These are phyloP conservation scores for Brachypteracias leptosomus DNA, from an alignment of 2,113 vertebrate species.

Conservation along the genomic window DNA sequence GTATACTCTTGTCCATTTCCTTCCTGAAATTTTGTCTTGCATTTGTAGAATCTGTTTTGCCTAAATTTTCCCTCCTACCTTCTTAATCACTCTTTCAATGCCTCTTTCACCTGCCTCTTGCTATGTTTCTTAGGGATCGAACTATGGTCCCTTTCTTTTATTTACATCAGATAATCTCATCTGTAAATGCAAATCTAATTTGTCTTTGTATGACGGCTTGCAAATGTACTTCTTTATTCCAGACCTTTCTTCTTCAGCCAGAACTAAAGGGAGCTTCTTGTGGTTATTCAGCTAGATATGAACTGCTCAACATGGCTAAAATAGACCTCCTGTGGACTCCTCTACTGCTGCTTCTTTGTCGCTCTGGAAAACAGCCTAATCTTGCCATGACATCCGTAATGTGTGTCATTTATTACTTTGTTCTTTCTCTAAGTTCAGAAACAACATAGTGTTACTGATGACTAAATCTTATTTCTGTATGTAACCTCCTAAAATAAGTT, in stretches of 20 bases:
- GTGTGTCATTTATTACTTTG: neutral
- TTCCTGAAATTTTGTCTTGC: neutral
- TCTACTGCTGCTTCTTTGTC: neutral
- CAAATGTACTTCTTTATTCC: neutral
- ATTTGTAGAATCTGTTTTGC: neutral
- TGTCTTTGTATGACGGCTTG: neutral
- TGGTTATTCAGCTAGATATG: neutral
- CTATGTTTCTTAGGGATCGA: neutral
- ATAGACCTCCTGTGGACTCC: neutral
- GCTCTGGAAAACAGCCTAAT: neutral
- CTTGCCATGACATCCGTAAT: neutral
- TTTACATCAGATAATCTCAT: neutral
- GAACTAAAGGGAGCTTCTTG: neutral
- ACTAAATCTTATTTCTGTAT: neutral
- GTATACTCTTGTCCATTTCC: neutral
- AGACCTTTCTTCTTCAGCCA: neutral
- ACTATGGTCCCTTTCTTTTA: neutral
- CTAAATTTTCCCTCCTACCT: neutral
- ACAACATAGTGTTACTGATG: neutral
- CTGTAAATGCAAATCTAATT: neutral
- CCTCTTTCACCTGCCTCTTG: neutral
- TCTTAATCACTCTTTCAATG: neutral
- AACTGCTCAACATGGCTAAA: neutral
- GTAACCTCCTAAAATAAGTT: neutral
- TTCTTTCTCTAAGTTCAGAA: neutral